Conservation (phyloP, 2,888 invertebrate species). For the Coelogynopora nodosa region DNA sequence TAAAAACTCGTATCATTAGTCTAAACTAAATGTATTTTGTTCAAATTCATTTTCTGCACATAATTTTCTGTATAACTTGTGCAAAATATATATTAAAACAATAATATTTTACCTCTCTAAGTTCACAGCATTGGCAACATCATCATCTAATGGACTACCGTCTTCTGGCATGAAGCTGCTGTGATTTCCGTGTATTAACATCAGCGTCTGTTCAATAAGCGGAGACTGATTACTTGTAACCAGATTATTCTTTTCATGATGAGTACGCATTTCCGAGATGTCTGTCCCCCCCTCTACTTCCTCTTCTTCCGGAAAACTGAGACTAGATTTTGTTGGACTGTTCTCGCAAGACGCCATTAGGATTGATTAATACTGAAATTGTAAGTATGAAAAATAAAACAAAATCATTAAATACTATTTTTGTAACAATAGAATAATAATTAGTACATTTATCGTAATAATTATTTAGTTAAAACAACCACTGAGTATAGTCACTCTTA, state of each 20-base stretch:
- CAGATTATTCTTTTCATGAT: not conserved
- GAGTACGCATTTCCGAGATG: not conserved
- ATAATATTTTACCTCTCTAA: not conserved
- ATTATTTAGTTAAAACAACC: too few relatives aligned
- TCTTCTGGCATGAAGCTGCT: not conserved
- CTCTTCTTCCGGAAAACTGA: slow-evolving; percentile 35
- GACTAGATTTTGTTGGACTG: slow-evolving; percentile 37
- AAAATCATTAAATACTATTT: too few relatives aligned
- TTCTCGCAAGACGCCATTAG: not conserved
- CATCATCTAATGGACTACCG: not conserved
- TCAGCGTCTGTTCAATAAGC: not conserved
- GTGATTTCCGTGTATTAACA: not conserved
- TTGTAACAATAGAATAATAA: too few relatives aligned
- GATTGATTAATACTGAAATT: too few relatives aligned
- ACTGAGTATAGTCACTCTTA: too few relatives aligned
- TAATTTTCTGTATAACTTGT: too few relatives aligned
- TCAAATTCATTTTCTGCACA: too few relatives aligned
- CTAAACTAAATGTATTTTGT: too few relatives aligned
- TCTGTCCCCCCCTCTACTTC: slow-evolving; percentile 4
- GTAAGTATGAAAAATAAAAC: too few relatives aligned
- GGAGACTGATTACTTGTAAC: not conserved
- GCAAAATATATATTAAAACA: too few relatives aligned
- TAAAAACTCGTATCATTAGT: too few relatives aligned
- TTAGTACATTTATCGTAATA: too few relatives aligned
- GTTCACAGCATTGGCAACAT: not conserved